Evolutionary conservation across 2,888 invertebrate genomes (phyloP).

Genomic region (Bruchidius siliquastri): DNA sequence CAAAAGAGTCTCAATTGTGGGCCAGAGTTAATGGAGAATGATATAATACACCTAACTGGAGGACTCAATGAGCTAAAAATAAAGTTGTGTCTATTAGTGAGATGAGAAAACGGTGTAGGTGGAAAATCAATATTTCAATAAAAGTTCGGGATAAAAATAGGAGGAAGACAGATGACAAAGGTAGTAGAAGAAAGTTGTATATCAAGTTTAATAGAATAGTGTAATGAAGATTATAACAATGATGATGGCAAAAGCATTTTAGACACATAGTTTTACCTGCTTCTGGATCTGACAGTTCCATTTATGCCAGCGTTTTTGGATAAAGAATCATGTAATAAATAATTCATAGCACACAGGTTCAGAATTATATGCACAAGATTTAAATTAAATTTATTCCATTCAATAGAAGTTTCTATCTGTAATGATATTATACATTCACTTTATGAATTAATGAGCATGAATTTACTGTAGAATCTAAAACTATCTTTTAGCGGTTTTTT

Average conservation of each 20-base stretch:
- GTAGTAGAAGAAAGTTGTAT: neutral
- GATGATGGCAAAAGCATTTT: neutral
- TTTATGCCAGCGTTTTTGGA: neutral
- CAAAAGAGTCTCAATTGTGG: no score
- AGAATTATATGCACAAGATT: no score
- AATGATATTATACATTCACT: no score
- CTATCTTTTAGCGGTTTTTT: no score
- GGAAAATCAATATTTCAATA: neutral
- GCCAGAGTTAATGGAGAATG: no score
- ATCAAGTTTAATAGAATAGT: neutral
- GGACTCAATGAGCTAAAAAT: neutral
- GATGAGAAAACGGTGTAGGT: neutral
- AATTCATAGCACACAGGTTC: no score
- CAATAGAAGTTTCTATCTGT: no score
- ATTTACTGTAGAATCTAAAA: no score
- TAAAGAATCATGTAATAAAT: neutral
- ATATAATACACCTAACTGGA: neutral
- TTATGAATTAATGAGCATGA: no score
- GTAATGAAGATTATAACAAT: neutral
- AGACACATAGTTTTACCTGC: neutral
- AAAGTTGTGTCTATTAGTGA: neutral
- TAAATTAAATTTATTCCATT: no score
- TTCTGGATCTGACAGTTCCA: neutral
- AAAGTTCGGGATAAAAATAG: neutral
- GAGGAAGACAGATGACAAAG: neutral